phyloP scores from a whole-genome alignment of 2,113 vertebrate genomes.

The Corythornis vintsioides region DNA sequence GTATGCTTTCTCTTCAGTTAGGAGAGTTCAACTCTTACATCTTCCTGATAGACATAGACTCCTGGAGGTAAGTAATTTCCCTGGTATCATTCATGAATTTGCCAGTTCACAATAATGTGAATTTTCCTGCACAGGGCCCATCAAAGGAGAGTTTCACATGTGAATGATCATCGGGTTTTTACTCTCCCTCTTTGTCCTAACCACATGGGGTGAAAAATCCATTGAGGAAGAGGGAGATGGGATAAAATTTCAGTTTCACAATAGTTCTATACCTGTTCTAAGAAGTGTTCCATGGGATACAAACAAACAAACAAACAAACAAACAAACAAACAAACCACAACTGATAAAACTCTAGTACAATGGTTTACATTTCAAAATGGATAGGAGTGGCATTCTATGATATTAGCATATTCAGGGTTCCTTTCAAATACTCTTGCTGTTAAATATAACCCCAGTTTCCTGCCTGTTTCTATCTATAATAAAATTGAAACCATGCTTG shows the following conservation, averaged over 20 bases:
- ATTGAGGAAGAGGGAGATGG: background rate
- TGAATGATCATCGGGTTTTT: background rate
- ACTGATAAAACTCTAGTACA: background rate
- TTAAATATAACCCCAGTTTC: background rate
- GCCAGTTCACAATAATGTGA: background rate
- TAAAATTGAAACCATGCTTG: background rate
- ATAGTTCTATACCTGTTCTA: background rate
- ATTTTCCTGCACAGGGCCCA: background rate
- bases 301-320: too few species aligned
- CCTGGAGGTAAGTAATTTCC: background rate
- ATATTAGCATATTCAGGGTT: background rate
- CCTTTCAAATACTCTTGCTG: background rate
- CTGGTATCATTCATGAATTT: background rate
- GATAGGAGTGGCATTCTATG: background rate
- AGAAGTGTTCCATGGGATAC: background rate
- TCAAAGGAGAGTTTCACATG: fast-evolving
- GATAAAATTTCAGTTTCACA: background rate
- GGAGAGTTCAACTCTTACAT: background rate
- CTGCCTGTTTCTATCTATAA: background rate
- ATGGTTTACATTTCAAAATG: background rate
- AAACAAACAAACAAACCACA: too few species aligned
- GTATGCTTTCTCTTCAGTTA: background rate
- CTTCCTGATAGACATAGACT: constrained; percentile 6
- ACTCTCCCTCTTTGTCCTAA: background rate
- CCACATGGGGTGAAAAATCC: fast-evolving